A percentile compares a stretch with the other conserved stretches of the same genome.
phyloP scores from a whole-genome alignment of 53 echinoderm and acorn worm species.

The Antedon mediterranea region DNA sequence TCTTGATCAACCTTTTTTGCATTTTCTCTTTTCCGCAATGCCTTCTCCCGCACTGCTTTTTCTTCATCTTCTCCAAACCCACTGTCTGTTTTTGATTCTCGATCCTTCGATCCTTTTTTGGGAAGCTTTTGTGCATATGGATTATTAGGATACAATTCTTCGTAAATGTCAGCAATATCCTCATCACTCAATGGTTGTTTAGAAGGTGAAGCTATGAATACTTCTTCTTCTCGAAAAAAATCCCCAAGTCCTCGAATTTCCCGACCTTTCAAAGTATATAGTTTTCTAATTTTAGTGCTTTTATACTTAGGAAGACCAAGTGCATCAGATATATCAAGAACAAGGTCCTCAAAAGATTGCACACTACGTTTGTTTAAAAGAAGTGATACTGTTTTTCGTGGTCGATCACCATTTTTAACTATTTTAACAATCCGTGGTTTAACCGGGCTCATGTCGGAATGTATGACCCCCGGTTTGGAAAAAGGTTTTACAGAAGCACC shows the following conservation, averaged over 20 bases:
- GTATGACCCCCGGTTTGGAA: constrained; percentile 35
- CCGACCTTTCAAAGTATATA: constrained; percentile 67
- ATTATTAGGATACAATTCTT: constrained; percentile 54
- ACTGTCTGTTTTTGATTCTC: constrained; percentile 37
- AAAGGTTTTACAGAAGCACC: constrained; percentile 9
- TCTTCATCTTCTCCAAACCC: constrained; percentile 40
- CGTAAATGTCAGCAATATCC: constrained; percentile 46
- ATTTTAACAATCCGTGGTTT: constrained; percentile 78
- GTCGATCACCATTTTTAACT: constrained; percentile 59
- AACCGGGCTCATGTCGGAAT: constrained; percentile 33
- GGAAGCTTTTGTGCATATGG: constrained; percentile 13
- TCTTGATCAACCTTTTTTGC: not conserved
- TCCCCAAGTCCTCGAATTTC: constrained; percentile 69
- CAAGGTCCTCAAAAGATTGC: constrained; percentile 67
- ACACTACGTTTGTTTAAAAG: constrained; percentile 79
- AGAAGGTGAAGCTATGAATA: constrained; percentile 52
- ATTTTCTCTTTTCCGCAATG: not conserved
- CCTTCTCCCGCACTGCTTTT: not conserved
- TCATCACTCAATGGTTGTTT: constrained; percentile 40
- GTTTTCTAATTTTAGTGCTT: constrained; percentile 57
- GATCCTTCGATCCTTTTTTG: constrained; percentile 28
- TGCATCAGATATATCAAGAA: constrained; percentile 77
- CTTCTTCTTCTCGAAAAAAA: constrained; percentile 76
- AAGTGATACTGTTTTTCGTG: constrained; percentile 61
- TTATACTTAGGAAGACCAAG: constrained; percentile 81